A percentile compares a stretch with the other conserved stretches of the same genome.
These are phyloP conservation scores for Habroteleia sp. DNA, from an alignment of 2,888 invertebrate species.

Conservation along the genomic window DNA sequence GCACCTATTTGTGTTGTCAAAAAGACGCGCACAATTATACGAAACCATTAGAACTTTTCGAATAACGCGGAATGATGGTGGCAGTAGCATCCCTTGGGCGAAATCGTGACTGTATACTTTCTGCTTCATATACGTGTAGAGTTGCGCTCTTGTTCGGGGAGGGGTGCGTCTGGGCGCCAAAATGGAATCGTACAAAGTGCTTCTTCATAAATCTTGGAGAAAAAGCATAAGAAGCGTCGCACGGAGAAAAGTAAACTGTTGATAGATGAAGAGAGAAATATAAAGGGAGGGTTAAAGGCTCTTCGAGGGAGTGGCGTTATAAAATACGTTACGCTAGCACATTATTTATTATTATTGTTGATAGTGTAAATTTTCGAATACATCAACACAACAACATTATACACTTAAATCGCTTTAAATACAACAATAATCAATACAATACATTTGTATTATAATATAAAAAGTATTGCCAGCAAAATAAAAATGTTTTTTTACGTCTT, in stretches of 20 bases:
- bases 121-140: conserved; percentile 35
- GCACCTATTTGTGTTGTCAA: conserved; percentile 62
- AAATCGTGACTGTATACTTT: conserved; percentile 53
- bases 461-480: too few relatives aligned
- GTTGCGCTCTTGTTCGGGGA: conserved; percentile 35
- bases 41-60: conserved; percentile 62
- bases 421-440: too few relatives aligned
- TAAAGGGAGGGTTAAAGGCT: conserved; percentile 57
- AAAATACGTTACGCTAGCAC: conserved; percentile 64
- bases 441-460: too few relatives aligned
- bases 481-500: too few relatives aligned
- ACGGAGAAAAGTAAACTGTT: conserved; percentile 73
- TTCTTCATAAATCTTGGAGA: conserved; percentile 75
- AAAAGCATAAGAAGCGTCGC: conserved; percentile 60
- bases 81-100: conserved; percentile 55
- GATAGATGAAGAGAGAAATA: conserved; percentile 74
- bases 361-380: too few relatives aligned
- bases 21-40: conserved; percentile 63
- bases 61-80: conserved; percentile 51
- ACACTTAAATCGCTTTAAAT: too few relatives aligned
- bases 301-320: conserved; percentile 58
- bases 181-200: conserved; percentile 77
- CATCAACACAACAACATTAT: too few relatives aligned
- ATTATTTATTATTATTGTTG: too few relatives aligned
- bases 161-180: conserved; percentile 71